phyloP scores from a whole-genome alignment of 2,888 invertebrate species.

The Timandra comae region DNA sequence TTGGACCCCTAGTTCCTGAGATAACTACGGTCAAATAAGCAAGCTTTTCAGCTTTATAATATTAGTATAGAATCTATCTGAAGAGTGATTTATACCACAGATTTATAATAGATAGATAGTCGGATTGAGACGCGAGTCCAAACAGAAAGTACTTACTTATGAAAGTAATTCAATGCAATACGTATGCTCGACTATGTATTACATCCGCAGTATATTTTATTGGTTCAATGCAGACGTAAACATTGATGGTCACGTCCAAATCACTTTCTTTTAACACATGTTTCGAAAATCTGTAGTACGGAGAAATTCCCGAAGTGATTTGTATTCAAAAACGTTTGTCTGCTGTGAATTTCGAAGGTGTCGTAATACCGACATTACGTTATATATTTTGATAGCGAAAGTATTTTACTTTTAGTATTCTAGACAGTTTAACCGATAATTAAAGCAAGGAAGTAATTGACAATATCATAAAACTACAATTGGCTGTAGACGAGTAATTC shows the following conservation, averaged over 20 bases:
- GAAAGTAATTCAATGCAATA: neutral
- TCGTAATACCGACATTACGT: constrained; percentile 37
- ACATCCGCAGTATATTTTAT: constrained; percentile 7
- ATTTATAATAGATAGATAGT: too few species aligned
- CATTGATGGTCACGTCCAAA: constrained; percentile 31
- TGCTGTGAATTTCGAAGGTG: constrained; percentile 46
- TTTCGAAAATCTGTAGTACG: constrained; percentile 53
- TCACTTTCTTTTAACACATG: constrained; percentile 60
- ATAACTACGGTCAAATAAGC: too few species aligned
- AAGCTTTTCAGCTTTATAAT: too few species aligned
- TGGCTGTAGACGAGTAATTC: too few species aligned
- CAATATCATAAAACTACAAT: too few species aligned
- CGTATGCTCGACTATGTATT: constrained; percentile 1
- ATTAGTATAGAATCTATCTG: too few species aligned
- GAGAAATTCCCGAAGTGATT: constrained; percentile 63
- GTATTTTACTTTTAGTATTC: too few species aligned
- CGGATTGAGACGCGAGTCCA: constrained; percentile 1
- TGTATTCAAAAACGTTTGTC: constrained; percentile 54
- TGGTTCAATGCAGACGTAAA: constrained; percentile 27
- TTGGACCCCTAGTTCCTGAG: too few species aligned
- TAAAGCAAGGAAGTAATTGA: too few species aligned
- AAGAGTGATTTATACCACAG: too few species aligned
- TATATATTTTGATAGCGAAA: constrained; percentile 38
- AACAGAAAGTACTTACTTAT: neutral
- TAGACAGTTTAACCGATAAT: too few species aligned